Evolutionary conservation across 1,140 invertebrate genomes (phyloP).

Genomic region (Maniola jurtina): DNA sequence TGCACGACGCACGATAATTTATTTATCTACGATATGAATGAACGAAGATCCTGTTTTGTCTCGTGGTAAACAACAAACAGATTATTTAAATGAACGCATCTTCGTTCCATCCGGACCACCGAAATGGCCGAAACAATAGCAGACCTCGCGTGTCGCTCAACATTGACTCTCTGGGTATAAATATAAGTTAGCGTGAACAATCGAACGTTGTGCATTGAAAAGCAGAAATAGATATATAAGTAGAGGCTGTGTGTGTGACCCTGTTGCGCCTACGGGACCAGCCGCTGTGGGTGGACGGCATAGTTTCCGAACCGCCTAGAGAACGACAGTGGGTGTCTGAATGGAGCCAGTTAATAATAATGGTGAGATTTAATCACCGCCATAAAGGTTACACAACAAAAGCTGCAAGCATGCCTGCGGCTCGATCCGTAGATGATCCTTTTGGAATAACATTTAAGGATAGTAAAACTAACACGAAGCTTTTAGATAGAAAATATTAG

Average conservation of each 20-base stretch:
- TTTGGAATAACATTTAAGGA: slow-evolving; percentile 59
- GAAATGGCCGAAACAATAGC: slow-evolving; percentile 68
- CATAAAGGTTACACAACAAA: slow-evolving; percentile 74
- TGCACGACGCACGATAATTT: slow-evolving; percentile 58
- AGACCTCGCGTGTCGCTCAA: slow-evolving; percentile 61
- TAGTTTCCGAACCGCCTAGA: slow-evolving; percentile 72
- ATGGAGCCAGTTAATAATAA: slow-evolving; percentile 78
- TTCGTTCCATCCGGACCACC: slow-evolving; percentile 60
- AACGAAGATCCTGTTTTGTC: slow-evolving; percentile 17
- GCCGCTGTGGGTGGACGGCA: slow-evolving; percentile 75
- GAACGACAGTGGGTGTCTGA: slow-evolving; percentile 76
- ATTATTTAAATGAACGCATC: slow-evolving; percentile 42
- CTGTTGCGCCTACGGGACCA: slow-evolving; percentile 77
- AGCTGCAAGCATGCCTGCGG: slow-evolving; percentile 64
- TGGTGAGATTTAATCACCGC: slow-evolving; percentile 78
- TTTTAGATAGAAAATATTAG: slow-evolving; percentile 53
- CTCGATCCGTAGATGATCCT: slow-evolving; percentile 57
- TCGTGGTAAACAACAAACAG: slow-evolving; percentile 23
- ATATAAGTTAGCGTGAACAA: slow-evolving; percentile 68
- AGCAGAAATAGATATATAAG: slow-evolving; percentile 56
- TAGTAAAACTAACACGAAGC: slow-evolving; percentile 59
- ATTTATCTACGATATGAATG: slow-evolving; percentile 9
- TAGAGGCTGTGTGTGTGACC: slow-evolving; percentile 72
- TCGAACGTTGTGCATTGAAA: slow-evolving; percentile 64
- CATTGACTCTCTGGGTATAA: slow-evolving; percentile 72